Evolutionary conservation across 1,140 invertebrate species (phyloP), one percentile per base, ranked within the genome.

Genomic region (Ostrea denselamellosa): DNA sequence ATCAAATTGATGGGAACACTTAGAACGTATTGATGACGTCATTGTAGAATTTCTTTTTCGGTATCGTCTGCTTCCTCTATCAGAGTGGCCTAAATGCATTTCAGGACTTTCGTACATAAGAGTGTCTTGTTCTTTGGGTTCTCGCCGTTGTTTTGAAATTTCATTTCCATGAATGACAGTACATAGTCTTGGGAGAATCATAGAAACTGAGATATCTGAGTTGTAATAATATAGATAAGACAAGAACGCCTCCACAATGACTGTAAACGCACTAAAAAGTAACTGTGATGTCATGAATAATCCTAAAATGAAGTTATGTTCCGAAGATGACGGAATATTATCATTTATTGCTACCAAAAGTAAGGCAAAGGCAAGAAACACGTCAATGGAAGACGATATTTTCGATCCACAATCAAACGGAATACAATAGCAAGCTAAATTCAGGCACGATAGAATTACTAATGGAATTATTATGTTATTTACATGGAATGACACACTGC

Each of bases 331-430:
- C 22, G 90, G 88, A 34, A 90, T 58, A 7, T 22, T 62, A 34
- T 90, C 88, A 44, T 58, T 86, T 51, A 90, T 87, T 34, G 88
- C 56, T 2, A 83, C 85, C 62, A 90, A 54, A 77, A 89, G 82
- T 5, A 90, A 87, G 9, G 82, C 88, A 17, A 89, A 86, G 14
- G 90, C 62, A 17, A 90, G 68, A 85, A 90, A 88, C 28, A 88
- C 85, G 25, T 88, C 85, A 19, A 90, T 85, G 2, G 85, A 84
- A 19, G 87, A 54, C 3, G 86, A 88, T 44, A 89, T 62, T 51
- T 89, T 90, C 19, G 89, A 88, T 5, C 90, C 90, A 19, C 65
- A 86, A 8, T 88, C 62, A 52, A 88, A 84, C 19, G 90, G 90
- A 25, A 90, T 25, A 22, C 58, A 58, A 65, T 89, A 89, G 25